Evolutionary conservation across 2,888 invertebrate species (phyloP).

Genomic region (Aphidoletes aphidimyza): DNA sequence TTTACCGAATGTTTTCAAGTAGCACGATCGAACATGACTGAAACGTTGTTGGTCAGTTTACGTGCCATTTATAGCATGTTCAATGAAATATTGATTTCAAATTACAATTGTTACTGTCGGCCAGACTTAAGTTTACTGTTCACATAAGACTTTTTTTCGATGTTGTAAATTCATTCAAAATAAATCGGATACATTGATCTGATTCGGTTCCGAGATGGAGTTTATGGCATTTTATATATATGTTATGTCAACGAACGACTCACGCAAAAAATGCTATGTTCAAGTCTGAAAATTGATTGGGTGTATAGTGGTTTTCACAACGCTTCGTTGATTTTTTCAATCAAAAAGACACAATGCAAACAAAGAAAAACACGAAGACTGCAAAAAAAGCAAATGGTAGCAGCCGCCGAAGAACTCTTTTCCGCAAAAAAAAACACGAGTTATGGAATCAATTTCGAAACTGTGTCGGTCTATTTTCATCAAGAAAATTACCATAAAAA

Average conservation of each 20-base stretch:
- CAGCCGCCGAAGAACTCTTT: neutral
- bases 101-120: neutral
- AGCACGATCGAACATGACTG: neutral
- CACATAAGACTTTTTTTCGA: conserved; percentile 33
- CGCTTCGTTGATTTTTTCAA: conserved; percentile 25
- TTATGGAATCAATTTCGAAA: conserved; percentile 17
- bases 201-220: neutral
- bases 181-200: neutral
- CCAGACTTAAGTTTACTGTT: conserved; percentile 1
- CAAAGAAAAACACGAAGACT: too few relatives aligned
- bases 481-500: neutral
- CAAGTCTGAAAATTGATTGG: neutral
- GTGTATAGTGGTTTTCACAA: neutral
- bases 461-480: neutral
- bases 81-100: conserved; percentile 9
- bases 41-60: neutral
- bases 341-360: neutral
- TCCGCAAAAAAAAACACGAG: conserved; percentile 28
- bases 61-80: conserved; percentile 35
- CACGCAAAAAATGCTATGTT: neutral
- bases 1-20: neutral
- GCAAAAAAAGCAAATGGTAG: neutral
- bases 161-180: neutral
- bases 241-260: conserved; percentile 17
- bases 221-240: neutral